Conservation (phyloP, 2,113 vertebrate genomes). For the Pelobates fuscus region DNA sequence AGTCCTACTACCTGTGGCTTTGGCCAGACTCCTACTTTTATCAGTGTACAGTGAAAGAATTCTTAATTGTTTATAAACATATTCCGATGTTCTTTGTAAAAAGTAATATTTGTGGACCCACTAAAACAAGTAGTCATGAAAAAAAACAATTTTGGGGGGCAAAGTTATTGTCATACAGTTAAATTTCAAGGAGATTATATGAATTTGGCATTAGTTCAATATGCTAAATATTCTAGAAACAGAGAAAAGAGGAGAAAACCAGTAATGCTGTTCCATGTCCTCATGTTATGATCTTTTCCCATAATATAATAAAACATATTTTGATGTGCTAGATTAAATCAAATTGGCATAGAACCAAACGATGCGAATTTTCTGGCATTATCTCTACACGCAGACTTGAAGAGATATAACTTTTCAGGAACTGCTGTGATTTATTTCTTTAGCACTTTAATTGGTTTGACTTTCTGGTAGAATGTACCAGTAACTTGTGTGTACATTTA, state of each 20-base stretch:
- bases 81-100: no score
- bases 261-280: neutral
- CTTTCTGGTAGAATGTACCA: constrained; percentile 37
- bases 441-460: constrained; percentile 42
- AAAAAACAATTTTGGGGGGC: no score
- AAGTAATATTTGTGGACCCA: no score
- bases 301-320: constrained; percentile 5
- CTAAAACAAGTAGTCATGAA: no score
- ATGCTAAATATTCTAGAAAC: neutral
- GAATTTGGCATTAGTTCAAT: neutral
- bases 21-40: no score
- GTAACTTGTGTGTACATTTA: constrained; percentile 46
- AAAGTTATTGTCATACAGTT: no score
- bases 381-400: neutral
- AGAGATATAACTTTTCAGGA: constrained; percentile 19
- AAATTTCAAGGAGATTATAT: neutral
- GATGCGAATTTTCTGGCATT: neutral
- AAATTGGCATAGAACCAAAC: neutral
- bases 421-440: constrained; percentile 21
- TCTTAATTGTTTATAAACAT: no score
- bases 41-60: no score
- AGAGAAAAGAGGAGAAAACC: neutral
- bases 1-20: no score
- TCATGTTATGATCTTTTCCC: neutral
- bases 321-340: constrained; percentile 11